These are phyloP conservation scores for Sebastes trivittatus DNA, from an alignment of 2,797 vertebrate species.

Conservation along the genomic window DNA sequence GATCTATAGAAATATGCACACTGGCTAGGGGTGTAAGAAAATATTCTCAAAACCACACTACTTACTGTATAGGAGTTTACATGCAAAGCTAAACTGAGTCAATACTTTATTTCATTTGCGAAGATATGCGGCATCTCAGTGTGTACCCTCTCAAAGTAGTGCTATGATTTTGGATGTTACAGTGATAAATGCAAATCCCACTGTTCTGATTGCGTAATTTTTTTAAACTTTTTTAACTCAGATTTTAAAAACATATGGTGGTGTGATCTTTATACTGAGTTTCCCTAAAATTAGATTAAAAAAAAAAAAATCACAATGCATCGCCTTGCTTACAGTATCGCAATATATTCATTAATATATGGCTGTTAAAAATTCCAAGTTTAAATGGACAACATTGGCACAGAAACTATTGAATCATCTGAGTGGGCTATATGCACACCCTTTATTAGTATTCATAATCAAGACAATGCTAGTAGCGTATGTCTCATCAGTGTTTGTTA, in stretches of 20 bases:
- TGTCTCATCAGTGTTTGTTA: not conserved
- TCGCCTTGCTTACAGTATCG: not conserved
- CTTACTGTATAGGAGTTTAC: not conserved
- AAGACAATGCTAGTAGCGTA: not conserved
- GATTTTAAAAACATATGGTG: not conserved
- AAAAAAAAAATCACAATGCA: too few species aligned
- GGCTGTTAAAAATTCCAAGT: not conserved
- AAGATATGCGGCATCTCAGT: too few species aligned
- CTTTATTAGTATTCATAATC: not conserved
- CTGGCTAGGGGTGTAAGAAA: too few species aligned
- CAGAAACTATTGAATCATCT: not conserved
- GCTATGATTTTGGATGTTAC: too few species aligned
- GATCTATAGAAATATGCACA: not conserved
- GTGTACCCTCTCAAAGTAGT: too few species aligned
- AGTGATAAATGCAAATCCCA: too few species aligned
- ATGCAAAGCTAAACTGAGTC: too few species aligned
- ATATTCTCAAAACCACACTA: too few species aligned
- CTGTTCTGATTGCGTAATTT: too few species aligned
- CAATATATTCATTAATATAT: too few species aligned
- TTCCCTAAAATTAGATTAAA: not conserved
- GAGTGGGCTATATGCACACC: not conserved
- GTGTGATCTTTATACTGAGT: not conserved
- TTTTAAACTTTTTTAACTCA: not conserved
- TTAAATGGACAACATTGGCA: too few species aligned
- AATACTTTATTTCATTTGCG: too few species aligned